phyloP scores from a whole-genome alignment of 2,797 vertebrate genomes.

The Pelochelys cantorii region DNA sequence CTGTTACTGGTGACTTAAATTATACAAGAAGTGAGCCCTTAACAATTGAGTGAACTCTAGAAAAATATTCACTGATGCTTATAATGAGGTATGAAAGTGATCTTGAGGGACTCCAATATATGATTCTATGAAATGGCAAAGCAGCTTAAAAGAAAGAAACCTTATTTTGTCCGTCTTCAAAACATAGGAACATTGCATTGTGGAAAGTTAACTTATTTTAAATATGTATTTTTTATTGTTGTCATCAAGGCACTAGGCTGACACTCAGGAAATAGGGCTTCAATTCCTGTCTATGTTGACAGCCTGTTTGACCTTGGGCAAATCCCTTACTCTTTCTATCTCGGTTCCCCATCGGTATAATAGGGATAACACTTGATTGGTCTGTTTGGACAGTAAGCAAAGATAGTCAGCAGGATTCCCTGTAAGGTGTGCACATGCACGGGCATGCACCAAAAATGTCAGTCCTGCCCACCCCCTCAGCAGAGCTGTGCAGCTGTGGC shows the following conservation, averaged over 20 bases:
- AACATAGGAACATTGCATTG: not conserved
- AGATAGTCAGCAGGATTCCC: no score
- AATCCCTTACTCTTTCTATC: not conserved
- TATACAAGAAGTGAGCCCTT: not conserved
- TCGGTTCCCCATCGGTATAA: not conserved
- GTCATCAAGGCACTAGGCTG: not conserved
- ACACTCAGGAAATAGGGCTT: not conserved
- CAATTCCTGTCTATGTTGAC: not conserved
- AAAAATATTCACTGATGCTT: not conserved
- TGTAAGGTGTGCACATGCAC: no score
- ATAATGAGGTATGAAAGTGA: not conserved
- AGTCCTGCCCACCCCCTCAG: no score
- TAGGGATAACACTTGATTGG: not conserved
- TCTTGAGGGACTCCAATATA: not conserved
- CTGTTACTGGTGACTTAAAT: not conserved
- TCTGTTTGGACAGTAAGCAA: not conserved
- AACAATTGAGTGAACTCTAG: conserved; percentile 9
- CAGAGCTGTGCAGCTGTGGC: no score
- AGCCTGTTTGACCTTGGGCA: not conserved
- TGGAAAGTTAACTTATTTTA: not conserved
- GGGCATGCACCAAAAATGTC: no score
- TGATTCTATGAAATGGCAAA: not conserved
- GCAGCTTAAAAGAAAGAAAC: not conserved
- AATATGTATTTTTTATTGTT: not conserved
- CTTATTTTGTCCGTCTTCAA: not conserved